These are phyloP conservation scores for Sisyra nigra DNA, from an alignment of 2,888 invertebrate genomes.

Conservation along the genomic window DNA sequence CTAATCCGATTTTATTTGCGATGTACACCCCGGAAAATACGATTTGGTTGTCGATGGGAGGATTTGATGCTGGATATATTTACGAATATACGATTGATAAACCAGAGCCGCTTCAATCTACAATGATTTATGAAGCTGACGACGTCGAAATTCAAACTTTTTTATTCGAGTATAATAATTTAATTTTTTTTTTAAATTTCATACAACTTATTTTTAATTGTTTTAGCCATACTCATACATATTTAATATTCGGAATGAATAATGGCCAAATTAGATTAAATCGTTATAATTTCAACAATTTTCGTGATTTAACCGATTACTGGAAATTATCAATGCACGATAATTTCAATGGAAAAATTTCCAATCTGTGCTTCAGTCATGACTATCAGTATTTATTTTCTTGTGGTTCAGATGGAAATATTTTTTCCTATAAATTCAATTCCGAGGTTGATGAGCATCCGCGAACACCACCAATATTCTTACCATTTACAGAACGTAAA, in stretches of 20 bases:
- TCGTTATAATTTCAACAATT: constrained; percentile 28
- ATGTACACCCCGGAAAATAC: constrained; percentile 32
- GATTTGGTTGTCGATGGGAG: constrained; percentile 44
- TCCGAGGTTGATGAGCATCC: constrained; percentile 23
- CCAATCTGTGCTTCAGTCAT: constrained; percentile 42
- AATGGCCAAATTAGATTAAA: constrained; percentile 43
- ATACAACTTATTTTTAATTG: not conserved
- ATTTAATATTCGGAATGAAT: constrained; percentile 40
- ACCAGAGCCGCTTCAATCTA: constrained; percentile 28
- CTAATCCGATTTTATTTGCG: constrained; percentile 40
- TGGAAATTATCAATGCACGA: constrained; percentile 63
- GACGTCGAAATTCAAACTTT: constrained; percentile 39
- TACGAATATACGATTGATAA: constrained; percentile 38
- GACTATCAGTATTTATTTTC: constrained; percentile 40
- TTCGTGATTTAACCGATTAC: constrained; percentile 41
- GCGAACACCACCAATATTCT: constrained; percentile 18
- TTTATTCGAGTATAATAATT: constrained; percentile 30
- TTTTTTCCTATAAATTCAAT: constrained; percentile 50
- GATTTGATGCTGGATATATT: constrained; percentile 49
- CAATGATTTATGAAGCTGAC: constrained; percentile 32
- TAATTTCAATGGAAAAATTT: constrained; percentile 47
- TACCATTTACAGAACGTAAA: not conserved
- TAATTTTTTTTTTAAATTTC: not conserved
- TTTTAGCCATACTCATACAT: constrained; percentile 29
- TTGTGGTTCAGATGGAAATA: constrained; percentile 59